A percentile compares a stretch with the other conserved stretches of the same genome.
Evolutionary conservation across 2,888 invertebrate species (phyloP).

Genomic region (Priocnemis perturbator): DNA sequence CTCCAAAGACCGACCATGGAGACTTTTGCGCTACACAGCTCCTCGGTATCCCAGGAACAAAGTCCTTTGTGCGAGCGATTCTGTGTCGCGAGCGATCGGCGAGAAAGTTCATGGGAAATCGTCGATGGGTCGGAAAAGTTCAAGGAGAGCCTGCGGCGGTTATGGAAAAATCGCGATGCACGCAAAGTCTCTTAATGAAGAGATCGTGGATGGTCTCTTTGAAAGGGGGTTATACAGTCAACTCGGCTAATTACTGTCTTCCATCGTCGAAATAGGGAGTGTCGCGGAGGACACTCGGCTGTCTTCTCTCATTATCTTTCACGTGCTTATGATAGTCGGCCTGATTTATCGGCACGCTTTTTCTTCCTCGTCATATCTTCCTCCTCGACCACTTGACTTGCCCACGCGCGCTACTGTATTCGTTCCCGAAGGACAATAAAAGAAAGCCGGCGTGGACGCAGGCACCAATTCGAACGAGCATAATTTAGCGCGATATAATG

Average conservation of each 20-base stretch:
- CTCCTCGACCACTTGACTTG: slow-evolving; percentile 3
- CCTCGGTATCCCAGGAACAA: neutral
- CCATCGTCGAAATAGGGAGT: too few species aligned
- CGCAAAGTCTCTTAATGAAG: too few species aligned
- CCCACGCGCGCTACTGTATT: slow-evolving; percentile 20
- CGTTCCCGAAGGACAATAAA: slow-evolving; percentile 24
- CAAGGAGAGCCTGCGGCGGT: too few species aligned
- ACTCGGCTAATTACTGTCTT: too few species aligned
- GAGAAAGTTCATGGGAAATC: too few species aligned
- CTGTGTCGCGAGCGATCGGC: neutral
- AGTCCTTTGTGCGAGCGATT: neutral
- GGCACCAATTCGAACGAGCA: slow-evolving; percentile 18
- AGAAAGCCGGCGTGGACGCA: slow-evolving; percentile 11
- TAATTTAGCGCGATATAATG: slow-evolving; percentile 16
- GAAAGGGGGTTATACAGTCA: too few species aligned
- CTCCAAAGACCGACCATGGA: neutral
- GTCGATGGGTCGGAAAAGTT: too few species aligned
- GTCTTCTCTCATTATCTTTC: too few species aligned
- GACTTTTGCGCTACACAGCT: neutral
- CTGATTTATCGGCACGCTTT: neutral
- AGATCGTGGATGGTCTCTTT: too few species aligned
- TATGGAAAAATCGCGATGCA: too few species aligned
- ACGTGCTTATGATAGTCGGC: too few species aligned
- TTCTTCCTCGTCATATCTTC: slow-evolving; percentile 21
- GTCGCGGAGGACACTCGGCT: too few species aligned